Percentiles rank a stretch among this genome's conserved stretches.
Conservation (phyloP, 2,888 invertebrate species). For the Trichogramma evanescens region DNA sequence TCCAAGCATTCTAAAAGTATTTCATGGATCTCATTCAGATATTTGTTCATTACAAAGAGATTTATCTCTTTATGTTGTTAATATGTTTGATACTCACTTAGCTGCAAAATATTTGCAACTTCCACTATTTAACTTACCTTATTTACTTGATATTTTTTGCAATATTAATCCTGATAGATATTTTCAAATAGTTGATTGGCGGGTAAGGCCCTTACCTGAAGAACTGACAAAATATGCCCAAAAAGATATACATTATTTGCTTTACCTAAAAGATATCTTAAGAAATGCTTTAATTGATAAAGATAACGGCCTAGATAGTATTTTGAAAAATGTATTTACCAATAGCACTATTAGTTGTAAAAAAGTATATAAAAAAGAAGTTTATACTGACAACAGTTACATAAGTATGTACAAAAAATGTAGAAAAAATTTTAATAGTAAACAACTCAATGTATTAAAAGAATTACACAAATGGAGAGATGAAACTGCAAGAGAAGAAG, state of each 20-base stretch:
- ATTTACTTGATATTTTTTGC: slow-evolving; percentile 73
- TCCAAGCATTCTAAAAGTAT: slow-evolving; percentile 83
- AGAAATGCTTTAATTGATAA: slow-evolving; percentile 64
- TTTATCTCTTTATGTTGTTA: slow-evolving; percentile 88
- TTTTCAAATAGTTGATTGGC: slow-evolving; percentile 70
- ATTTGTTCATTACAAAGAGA: slow-evolving; percentile 93
- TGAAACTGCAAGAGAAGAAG: slow-evolving; percentile 70
- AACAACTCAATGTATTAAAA: slow-evolving; percentile 76
- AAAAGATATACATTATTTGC: slow-evolving; percentile 88
- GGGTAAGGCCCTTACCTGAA: slow-evolving; percentile 69
- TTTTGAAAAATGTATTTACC: slow-evolving; percentile 65
- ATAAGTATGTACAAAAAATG: slow-evolving; percentile 71
- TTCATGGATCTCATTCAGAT: slow-evolving; percentile 87
- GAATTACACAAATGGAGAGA: slow-evolving; percentile 87
- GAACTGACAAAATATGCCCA: slow-evolving; percentile 81
- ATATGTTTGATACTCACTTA: slow-evolving; percentile 93
- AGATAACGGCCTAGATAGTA: slow-evolving; percentile 58
- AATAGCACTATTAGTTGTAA: slow-evolving; percentile 70
- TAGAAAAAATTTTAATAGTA: slow-evolving; percentile 73
- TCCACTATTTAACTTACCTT: slow-evolving; percentile 68
- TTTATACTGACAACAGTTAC: slow-evolving; percentile 63
- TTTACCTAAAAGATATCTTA: slow-evolving; percentile 79
- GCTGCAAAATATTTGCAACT: slow-evolving; percentile 72
- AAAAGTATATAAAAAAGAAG: slow-evolving; percentile 73
- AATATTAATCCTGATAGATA: slow-evolving; percentile 76